Base-by-base conservation (phyloP, 1,140 invertebrate species). In the Drosophila punjabiensis region DNA sequence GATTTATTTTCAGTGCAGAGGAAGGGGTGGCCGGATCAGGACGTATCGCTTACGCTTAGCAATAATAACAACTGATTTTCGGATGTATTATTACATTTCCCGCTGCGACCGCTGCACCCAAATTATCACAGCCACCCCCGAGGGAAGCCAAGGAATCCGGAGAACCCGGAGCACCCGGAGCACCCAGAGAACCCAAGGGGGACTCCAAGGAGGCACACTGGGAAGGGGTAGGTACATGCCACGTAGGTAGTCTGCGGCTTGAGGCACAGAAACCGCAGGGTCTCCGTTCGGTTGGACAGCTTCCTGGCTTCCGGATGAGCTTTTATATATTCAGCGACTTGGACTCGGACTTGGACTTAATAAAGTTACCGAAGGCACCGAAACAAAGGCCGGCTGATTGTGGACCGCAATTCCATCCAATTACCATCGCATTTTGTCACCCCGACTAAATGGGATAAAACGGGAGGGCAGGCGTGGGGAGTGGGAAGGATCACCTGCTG, bases 1-100 rank as follows among this genome's bases (percentile, higher is more conserved):
- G 24, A 11, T 53, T 52, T 53, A 35, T 10, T 55, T 18, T 4
- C 39, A 69, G 70, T 74, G 70, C 43, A 9, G 7, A 35, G 67
- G 79, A 56, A 47, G 62, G 58, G 68, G 62, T 53, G 16, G 4
- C 47, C 47, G 78, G 78, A 70, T 65, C 45, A 68, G 68, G 28
- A 48, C 67, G 76, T 87, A 88, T 88, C 84, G 84, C 79, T 88
- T 88, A 83, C 84, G 84, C 77, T 88, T 83, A 88, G 76, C 77
- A 88, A 88, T 83, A 88, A 87, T 87, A 88, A 88, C 84, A 88
- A 88, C 84, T 88, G 84, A 88, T 88, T 88, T 88, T 88, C 84
- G 85, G 81, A 88, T 88, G 85, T 88, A 88, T 88, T 88, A 88
- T 88, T 88, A 81, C 81, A 81, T 88, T 88, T 88, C 85, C 85